A percentile compares a stretch with the other conserved stretches of the same genome.
phyloP scores from a whole-genome alignment of 1,140 invertebrate genomes.

The Hesperophylax magnus region DNA sequence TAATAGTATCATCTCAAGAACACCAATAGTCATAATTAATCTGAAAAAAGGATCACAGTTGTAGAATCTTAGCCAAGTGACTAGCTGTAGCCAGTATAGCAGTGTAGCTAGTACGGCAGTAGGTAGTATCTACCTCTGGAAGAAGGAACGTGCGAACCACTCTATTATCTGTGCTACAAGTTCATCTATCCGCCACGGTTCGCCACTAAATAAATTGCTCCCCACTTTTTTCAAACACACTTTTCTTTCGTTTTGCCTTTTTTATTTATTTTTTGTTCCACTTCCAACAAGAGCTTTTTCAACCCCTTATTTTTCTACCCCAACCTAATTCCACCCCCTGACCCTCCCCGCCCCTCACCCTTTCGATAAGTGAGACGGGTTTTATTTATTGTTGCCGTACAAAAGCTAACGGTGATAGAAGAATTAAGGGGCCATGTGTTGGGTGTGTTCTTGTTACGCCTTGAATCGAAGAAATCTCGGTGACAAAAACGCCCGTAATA shows the following conservation, averaged over 20 bases:
- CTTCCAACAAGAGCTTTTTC: slow-evolving; percentile 44
- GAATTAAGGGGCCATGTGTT: slow-evolving; percentile 49
- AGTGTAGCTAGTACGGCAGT: too few relatives aligned
- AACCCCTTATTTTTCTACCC: slow-evolving; percentile 47
- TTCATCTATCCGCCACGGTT: slow-evolving; percentile 56
- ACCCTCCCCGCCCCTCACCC: background rate
- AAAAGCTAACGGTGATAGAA: slow-evolving; percentile 55
- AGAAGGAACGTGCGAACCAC: slow-evolving; percentile 48
- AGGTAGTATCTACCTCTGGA: background rate
- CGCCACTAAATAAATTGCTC: slow-evolving; percentile 57
- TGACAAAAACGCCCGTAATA: slow-evolving; percentile 18
- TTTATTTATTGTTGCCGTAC: slow-evolving; percentile 57
- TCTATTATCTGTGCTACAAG: slow-evolving; percentile 56
- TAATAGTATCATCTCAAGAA: too few relatives aligned
- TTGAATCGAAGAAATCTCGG: slow-evolving; percentile 12
- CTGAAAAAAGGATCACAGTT: too few relatives aligned
- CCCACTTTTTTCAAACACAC: slow-evolving; percentile 54
- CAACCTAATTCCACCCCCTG: background rate
- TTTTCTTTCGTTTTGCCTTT: slow-evolving; percentile 45
- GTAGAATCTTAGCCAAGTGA: too few relatives aligned
- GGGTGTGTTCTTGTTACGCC: slow-evolving; percentile 27
- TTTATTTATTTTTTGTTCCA: slow-evolving; percentile 53
- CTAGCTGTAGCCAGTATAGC: too few relatives aligned
- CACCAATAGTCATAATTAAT: too few relatives aligned
- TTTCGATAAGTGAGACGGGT: slow-evolving; percentile 54